Percentiles rank a stretch among this genome's conserved stretches.
Conservation (phyloP, 2,888 invertebrate genomes). For the Kuschelorhynchus macadamiae region DNA sequence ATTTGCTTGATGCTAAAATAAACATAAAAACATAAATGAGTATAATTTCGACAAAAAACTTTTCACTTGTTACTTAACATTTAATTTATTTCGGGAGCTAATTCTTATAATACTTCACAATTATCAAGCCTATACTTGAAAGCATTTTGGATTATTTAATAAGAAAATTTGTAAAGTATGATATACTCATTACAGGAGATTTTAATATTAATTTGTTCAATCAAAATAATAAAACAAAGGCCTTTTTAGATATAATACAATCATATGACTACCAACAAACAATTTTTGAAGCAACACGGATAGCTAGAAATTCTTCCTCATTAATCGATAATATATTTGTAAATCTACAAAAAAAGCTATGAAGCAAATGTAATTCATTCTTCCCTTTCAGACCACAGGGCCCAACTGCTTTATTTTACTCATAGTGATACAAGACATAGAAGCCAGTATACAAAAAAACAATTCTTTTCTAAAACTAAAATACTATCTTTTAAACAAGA, state of each 20-base stretch:
- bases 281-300: conserved; percentile 1
- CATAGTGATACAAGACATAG: too few relatives aligned
- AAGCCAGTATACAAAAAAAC: too few relatives aligned
- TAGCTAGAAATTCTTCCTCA: not conserved
- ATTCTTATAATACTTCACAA: too few relatives aligned
- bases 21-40: too few relatives aligned
- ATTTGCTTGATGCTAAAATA: too few relatives aligned
- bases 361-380: not conserved
- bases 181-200: not conserved
- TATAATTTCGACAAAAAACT: too few relatives aligned
- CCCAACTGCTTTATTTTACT: too few relatives aligned
- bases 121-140: not conserved
- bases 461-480: too few relatives aligned
- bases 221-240: not conserved
- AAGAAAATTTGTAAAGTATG: conserved; percentile 1
- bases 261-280: not conserved
- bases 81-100: too few relatives aligned
- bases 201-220: not conserved
- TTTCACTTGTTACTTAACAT: too few relatives aligned
- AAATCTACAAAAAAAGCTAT: not conserved
- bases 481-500: too few relatives aligned
- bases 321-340: conserved; percentile 6
- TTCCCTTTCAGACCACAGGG: not conserved
- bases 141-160: not conserved
- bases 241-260: conserved; percentile 7